Percentiles rank a stretch among this genome's conserved stretches.
Evolutionary conservation across 2,113 vertebrate species (phyloP).

Genomic region (Tichodroma muraria): DNA sequence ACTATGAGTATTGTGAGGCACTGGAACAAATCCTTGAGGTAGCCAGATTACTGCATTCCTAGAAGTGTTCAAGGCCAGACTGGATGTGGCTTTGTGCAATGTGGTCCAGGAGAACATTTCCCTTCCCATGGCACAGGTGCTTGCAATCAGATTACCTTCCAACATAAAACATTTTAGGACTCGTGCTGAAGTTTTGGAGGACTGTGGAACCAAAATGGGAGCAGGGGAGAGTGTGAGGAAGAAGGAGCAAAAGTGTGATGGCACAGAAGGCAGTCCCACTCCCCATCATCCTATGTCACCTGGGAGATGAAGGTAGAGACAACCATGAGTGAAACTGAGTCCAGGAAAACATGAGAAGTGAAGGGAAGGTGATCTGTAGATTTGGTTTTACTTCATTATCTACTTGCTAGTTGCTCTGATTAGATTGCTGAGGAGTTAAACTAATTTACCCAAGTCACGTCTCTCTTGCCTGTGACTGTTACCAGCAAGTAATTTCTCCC

Average conservation of each 20-base stretch:
- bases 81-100: background rate
- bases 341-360: background rate
- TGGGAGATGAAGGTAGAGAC: background rate
- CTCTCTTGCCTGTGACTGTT: accelerated
- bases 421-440: background rate
- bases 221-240: background rate
- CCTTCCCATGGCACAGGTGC: background rate
- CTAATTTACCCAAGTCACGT: background rate
- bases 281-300: background rate
- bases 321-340: background rate
- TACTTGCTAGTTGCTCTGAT: background rate
- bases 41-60: accelerated
- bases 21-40: background rate
- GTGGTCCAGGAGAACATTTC: accelerated
- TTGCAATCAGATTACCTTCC: background rate
- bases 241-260: background rate
- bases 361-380: background rate
- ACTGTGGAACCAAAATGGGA: background rate
- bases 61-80: no score
- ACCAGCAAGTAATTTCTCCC: accelerated
- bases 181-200: background rate
- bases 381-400: background rate
- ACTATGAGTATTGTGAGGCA: background rate
- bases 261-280: background rate
- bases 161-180: background rate